Percentiles rank a stretch among this genome's conserved stretches.
Evolutionary conservation across 2,888 invertebrate species (phyloP).

Genomic region (Sarcophaga variegata): DNA sequence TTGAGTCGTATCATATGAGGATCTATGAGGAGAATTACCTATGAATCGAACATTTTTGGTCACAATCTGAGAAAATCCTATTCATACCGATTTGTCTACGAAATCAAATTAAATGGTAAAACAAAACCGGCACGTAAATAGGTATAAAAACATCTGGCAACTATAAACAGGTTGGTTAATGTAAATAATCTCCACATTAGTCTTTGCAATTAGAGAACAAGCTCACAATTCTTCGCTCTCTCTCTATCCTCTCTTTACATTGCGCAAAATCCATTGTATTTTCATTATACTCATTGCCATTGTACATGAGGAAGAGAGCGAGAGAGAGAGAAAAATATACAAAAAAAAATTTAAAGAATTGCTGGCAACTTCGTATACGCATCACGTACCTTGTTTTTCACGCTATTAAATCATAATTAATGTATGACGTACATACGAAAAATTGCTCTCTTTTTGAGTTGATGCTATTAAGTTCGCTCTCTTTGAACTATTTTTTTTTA

Average conservation of each 20-base stretch:
- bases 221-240: background rate
- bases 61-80: too few species aligned
- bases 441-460: background rate
- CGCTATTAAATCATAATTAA: slow-evolving; percentile 53
- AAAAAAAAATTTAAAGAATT: background rate
- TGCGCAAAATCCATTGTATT: slow-evolving; percentile 50
- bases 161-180: background rate
- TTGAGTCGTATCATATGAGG: too few species aligned
- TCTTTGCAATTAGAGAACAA: background rate
- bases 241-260: slow-evolving; percentile 5
- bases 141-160: background rate
- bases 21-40: too few species aligned
- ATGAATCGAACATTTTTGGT: too few species aligned
- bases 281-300: background rate
- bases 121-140: too few species aligned
- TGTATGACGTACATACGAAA: slow-evolving; percentile 53
- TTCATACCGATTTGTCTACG: too few species aligned
- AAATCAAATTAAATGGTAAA: too few species aligned
- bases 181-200: slow-evolving; percentile 10
- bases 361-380: background rate
- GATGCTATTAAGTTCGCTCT: background rate
- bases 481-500: background rate
- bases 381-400: slow-evolving; percentile 10
- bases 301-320: slow-evolving; percentile 1
- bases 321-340: background rate